Evolutionary conservation across 2,797 vertebrate genomes (phyloP).

Genomic region (Hoplostethus mediterraneus): DNA sequence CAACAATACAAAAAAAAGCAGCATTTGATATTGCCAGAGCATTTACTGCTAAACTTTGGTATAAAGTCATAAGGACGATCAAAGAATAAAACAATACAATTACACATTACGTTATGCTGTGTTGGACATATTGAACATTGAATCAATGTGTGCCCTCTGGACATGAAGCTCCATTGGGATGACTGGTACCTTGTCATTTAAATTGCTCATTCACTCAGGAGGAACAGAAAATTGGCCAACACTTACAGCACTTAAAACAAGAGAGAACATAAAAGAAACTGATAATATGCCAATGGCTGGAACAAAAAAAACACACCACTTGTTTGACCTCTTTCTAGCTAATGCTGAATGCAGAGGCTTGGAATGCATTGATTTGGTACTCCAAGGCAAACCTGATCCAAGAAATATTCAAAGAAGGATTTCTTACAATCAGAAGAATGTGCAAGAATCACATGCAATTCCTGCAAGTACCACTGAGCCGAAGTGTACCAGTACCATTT

Average conservation of each 20-base stretch:
- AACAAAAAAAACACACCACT: not conserved
- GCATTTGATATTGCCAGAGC: slow-evolving; percentile 78
- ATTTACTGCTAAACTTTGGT: slow-evolving; percentile 85
- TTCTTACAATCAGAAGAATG: not conserved
- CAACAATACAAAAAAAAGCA: slow-evolving; percentile 76
- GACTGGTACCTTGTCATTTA: not conserved
- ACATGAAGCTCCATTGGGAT: slow-evolving; percentile 19
- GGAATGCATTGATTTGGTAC: slow-evolving; percentile 30
- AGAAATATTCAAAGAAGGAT: not conserved
- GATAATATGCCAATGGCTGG: not conserved
- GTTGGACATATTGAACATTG: slow-evolving; percentile 21
- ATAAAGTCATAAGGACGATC: slow-evolving; percentile 68
- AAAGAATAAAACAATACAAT: slow-evolving; percentile 54
- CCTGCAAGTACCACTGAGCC: not conserved
- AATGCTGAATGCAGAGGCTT: slow-evolving; percentile 3
- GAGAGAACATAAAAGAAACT: not conserved
- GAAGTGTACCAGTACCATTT: not conserved
- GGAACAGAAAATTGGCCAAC: slow-evolving; percentile 10
- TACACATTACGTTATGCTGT: slow-evolving; percentile 42
- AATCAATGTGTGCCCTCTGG: slow-evolving; percentile 10
- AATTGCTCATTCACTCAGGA: slow-evolving; percentile 13
- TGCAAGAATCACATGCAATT: not conserved
- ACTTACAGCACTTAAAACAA: slow-evolving; percentile 1
- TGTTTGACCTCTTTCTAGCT: not conserved
- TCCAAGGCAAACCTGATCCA: not conserved